Evolutionary conservation across 2,113 vertebrate genomes (phyloP).

Genomic region (Corythaeola cristata): DNA sequence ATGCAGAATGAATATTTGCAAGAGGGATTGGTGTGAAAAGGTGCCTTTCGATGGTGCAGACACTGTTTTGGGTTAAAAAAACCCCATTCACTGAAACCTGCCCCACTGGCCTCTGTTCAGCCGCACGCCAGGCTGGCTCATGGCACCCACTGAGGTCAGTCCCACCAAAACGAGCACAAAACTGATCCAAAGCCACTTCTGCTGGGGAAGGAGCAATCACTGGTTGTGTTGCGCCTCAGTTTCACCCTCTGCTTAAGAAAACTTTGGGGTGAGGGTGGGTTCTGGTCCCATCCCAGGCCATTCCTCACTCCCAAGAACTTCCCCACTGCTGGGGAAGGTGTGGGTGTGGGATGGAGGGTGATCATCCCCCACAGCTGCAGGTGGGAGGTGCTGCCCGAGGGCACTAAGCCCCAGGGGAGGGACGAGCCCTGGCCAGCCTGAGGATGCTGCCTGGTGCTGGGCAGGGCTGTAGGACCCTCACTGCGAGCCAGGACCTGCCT

Average conservation of each 20-base stretch:
- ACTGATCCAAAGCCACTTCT: not conserved
- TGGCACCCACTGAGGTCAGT: not conserved
- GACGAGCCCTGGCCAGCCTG: not conserved
- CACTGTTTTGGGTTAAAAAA: not conserved
- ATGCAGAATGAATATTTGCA: not conserved
- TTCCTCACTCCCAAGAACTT: not conserved
- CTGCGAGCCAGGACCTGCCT: not conserved
- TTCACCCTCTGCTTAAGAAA: not conserved
- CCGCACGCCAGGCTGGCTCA: fast-evolving
- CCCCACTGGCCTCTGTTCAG: not conserved
- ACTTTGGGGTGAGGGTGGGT: not conserved
- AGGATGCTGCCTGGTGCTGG: not conserved
- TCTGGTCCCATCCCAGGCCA: not conserved
- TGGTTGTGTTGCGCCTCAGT: not conserved
- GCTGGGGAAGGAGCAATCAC: fast-evolving
- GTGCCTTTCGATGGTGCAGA: not conserved
- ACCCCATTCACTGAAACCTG: not conserved
- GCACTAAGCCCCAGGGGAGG: not conserved
- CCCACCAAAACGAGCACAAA: not conserved
- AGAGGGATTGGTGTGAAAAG: not conserved
- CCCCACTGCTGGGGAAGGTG: not conserved
- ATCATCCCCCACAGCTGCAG: not conserved
- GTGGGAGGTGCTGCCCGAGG: not conserved
- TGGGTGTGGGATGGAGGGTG: not conserved
- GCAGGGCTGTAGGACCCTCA: not conserved